Conservation (phyloP, 2,888 invertebrate species). For the Amphipyra berbera region DNA sequence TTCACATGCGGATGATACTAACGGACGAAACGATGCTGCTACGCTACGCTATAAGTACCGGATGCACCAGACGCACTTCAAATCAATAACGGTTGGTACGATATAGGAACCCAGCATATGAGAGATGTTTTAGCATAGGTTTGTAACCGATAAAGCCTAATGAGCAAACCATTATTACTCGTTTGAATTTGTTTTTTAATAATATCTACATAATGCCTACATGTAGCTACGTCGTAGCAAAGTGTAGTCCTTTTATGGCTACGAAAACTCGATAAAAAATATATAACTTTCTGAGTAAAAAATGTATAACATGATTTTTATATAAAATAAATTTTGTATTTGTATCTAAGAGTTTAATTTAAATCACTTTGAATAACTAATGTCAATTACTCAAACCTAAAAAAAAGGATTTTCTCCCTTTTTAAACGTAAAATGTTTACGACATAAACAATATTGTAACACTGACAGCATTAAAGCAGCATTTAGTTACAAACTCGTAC, state of each 20-base stretch:
- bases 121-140: neutral
- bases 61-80: too few relatives aligned
- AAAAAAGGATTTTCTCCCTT: neutral
- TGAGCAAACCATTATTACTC: neutral
- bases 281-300: neutral
- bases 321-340: too few relatives aligned
- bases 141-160: neutral
- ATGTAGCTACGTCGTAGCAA: conserved; percentile 40
- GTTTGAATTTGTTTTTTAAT: neutral
- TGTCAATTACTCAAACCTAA: too few relatives aligned
- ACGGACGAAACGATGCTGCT: too few relatives aligned
- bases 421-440: neutral
- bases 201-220: neutral
- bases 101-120: too few relatives aligned
- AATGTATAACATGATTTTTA: neutral
- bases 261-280: neutral
- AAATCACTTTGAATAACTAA: too few relatives aligned
- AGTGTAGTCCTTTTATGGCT: conserved; percentile 3
- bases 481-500: conserved; percentile 33
- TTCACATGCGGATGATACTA: neutral
- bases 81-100: too few relatives aligned
- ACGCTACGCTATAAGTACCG: too few relatives aligned
- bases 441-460: conserved; percentile 29
- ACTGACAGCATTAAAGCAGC: conserved; percentile 34
- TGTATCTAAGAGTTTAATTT: too few relatives aligned